Percentiles rank a stretch among this genome's conserved stretches.
phyloP scores from a whole-genome alignment of 2,888 invertebrate species.

The Drosophila lutescens region DNA sequence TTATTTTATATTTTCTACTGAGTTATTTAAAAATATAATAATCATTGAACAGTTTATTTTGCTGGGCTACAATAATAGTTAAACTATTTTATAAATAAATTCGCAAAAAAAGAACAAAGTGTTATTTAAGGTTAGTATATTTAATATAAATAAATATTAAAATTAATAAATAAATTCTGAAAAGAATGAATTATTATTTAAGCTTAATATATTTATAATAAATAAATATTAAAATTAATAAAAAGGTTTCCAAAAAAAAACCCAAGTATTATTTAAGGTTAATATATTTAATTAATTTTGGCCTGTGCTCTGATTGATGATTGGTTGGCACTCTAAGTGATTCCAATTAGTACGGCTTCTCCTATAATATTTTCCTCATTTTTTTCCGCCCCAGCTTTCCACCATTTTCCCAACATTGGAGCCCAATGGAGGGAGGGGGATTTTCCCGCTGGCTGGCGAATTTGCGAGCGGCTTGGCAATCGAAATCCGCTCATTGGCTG shows the following conservation, averaged over 20 bases:
- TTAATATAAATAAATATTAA: too few species aligned
- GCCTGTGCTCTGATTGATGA: not conserved
- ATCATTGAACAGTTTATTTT: too few species aligned
- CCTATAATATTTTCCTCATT: too few species aligned
- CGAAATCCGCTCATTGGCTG: constrained; percentile 58
- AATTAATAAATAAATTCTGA: too few species aligned
- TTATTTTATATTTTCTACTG: too few species aligned
- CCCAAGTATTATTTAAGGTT: not conserved
- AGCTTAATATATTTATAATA: too few species aligned
- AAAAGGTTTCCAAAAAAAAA: not conserved
- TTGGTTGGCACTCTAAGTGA: not conserved
- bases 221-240: not conserved
- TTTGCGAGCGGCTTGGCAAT: constrained; percentile 19
- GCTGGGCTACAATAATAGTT: too few species aligned
- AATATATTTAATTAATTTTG: not conserved
- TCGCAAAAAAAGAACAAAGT: too few species aligned
- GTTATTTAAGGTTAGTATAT: too few species aligned
- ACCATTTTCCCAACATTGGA: constrained; percentile 36
- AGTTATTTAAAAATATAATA: too few species aligned
- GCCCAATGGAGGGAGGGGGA: not conserved
- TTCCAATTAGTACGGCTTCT: not conserved
- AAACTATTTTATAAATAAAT: too few species aligned
- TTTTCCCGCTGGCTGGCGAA: constrained; percentile 3
- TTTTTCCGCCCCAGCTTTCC: constrained; percentile 5
- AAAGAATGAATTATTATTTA: not conserved